Conservation (phyloP, 2,888 invertebrate species). For the Drosophila merina region DNA sequence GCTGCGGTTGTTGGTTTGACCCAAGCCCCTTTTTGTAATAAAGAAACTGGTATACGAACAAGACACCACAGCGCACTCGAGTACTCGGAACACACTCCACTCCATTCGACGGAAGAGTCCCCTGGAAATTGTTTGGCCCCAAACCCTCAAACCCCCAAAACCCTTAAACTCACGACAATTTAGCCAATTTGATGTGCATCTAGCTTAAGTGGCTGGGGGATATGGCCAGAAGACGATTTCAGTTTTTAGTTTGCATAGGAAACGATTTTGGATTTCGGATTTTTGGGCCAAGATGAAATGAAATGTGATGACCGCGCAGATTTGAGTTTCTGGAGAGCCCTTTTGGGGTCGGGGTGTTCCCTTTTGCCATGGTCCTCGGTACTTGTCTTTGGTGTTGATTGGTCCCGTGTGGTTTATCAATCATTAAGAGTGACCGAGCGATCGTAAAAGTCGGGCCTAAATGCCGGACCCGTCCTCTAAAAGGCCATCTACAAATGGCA, state of each 20-base stretch:
- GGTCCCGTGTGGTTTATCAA: constrained; percentile 78
- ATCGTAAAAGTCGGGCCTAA: constrained; percentile 61
- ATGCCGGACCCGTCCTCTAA: constrained; percentile 63
- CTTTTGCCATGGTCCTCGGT: not conserved
- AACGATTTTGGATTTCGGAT: constrained; percentile 13
- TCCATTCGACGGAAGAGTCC: constrained; percentile 17
- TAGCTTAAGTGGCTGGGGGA: constrained; percentile 37
- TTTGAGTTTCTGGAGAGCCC: constrained; percentile 42
- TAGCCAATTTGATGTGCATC: constrained; percentile 78
- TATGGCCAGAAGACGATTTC: constrained; percentile 25
- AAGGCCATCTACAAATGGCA: constrained; percentile 68
- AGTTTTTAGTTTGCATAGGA: constrained; percentile 45
- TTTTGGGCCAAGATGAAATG: constrained; percentile 10
- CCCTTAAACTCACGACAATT: constrained; percentile 68
- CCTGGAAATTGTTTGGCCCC: constrained; percentile 33
- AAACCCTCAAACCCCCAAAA: constrained; percentile 3
- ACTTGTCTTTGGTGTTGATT: constrained; percentile 61
- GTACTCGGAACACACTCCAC: constrained; percentile 5
- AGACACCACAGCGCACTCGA: constrained; percentile 15
- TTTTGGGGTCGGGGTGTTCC: not conserved
- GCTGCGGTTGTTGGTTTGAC: constrained; percentile 71
- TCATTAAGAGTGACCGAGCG: constrained; percentile 67
- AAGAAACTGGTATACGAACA: constrained; percentile 76
- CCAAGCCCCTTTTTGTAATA: constrained; percentile 79
- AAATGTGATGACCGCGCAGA: constrained; percentile 47